Evolutionary conservation across 1,140 invertebrate genomes (phyloP), one percentile per base, ranked within the genome.

Genomic region (Pygmarrhopalites habei): DNA sequence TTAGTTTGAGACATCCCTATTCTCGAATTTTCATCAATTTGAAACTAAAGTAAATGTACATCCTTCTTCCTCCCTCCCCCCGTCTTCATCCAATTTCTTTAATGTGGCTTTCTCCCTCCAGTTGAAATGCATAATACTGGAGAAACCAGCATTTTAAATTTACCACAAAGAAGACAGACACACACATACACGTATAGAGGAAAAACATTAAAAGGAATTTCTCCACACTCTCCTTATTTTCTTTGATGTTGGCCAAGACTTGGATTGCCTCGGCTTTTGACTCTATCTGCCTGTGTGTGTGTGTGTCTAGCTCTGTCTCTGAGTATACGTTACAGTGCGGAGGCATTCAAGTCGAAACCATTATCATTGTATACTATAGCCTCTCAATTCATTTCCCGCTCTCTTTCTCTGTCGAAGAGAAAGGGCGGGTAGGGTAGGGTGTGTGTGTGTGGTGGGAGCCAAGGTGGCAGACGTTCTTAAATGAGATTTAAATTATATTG

Each of bases 401-500:
- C n/a, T n/a, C n/a, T n/a, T n/a, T n/a, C n/a, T n/a, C n/a, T n/a
- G n/a, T n/a, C n/a, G n/a, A n/a, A n/a, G n/a, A n/a, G n/a, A n/a
- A n/a, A n/a, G n/a, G n/a, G n/a, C n/a, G n/a, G n/a, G n/a, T n/a
- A n/a, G n/a, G n/a, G n/a, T n/a, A n/a, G n/a, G n/a, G n/a, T n/a
- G n/a, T n/a, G n/a, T n/a, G n/a, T n/a, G n/a, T n/a, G n/a, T n/a
- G n/a, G n/a, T n/a, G n/a, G n/a, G n/a, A n/a, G n/a, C n/a, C n/a
- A n/a, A n/a, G n/a, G n/a, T n/a, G n/a, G n/a, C n/a, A n/a, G 5
- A 7, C 32, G 32, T 35, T 35, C 49, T 52, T 52, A 52, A 52
- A 52, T 52, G 49, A 52, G 49, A 52, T 52, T 52, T 52, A 52
- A 52, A 52, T 52, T 52, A 52, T 52, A 52, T 52, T 52, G n/a